These are phyloP conservation scores for Pseudachorutes palmiensis DNA, from an alignment of 1,140 invertebrate species.

Conservation along the genomic window DNA sequence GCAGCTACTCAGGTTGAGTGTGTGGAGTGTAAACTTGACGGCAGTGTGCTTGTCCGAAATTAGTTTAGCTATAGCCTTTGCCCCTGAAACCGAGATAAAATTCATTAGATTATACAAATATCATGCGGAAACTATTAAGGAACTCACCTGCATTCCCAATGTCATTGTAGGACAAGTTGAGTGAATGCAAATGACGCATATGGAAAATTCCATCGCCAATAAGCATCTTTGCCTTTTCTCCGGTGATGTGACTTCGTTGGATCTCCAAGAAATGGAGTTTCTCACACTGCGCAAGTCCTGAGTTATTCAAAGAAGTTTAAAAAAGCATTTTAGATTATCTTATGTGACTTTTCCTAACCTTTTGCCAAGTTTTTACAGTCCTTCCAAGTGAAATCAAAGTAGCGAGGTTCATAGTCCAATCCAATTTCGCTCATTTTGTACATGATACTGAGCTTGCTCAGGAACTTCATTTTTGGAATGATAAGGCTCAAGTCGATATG, in stretches of 20 bases:
- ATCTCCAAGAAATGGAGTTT: slow-evolving; percentile 20
- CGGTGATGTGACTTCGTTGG: slow-evolving; percentile 27
- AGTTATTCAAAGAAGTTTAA: not conserved
- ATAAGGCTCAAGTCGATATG: slow-evolving; percentile 28
- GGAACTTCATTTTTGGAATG: slow-evolving; percentile 15
- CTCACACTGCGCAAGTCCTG: not conserved
- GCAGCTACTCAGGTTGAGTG: slow-evolving; percentile 22
- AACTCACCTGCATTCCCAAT: slow-evolving; percentile 23
- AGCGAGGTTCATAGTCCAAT: slow-evolving; percentile 26
- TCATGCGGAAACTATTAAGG: not conserved
- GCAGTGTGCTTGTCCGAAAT: slow-evolving; percentile 18
- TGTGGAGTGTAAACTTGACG: slow-evolving; percentile 28
- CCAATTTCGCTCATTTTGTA: slow-evolving; percentile 28
- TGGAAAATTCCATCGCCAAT: slow-evolving; percentile 28
- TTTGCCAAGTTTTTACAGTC: slow-evolving; percentile 31
- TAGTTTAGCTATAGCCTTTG: slow-evolving; percentile 30
- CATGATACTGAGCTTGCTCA: slow-evolving; percentile 24
- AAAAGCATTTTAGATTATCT: not conserved
- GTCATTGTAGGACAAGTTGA: slow-evolving; percentile 33
- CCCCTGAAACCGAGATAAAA: slow-evolving; percentile 22
- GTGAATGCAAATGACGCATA: slow-evolving; percentile 29
- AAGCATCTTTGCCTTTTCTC: slow-evolving; percentile 29
- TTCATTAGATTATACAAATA: not conserved
- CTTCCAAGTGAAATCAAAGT: slow-evolving; percentile 24
- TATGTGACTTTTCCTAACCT: slow-evolving; percentile 11